phyloP scores from a whole-genome alignment of 2,888 invertebrate species.

The Macrophya alboannulata region DNA sequence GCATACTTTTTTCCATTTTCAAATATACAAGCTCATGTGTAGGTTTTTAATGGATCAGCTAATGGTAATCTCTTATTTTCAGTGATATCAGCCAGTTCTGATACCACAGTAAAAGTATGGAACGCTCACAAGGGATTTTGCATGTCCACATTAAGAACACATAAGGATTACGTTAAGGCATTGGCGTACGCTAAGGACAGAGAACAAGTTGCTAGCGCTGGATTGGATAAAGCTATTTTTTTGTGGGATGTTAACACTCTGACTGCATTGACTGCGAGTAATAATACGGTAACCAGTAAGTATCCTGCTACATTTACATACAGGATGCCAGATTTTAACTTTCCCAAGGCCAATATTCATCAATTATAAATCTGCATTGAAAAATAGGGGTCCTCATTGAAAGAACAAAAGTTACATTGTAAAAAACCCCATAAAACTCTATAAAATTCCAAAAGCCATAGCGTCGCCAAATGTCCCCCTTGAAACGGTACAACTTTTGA shows the following conservation, averaged over 20 bases:
- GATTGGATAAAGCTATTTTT: conserved; percentile 97
- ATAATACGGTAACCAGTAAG: conserved; percentile 98
- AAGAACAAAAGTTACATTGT: too few relatives aligned
- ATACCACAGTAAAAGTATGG: conserved; percentile 99
- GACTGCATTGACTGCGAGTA: conserved; percentile 98
- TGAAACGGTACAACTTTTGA: too few relatives aligned
- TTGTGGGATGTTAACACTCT: conserved; percentile 99
- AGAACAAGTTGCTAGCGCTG: conserved; percentile 98
- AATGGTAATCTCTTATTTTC: conserved; percentile 54
- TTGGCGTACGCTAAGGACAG: conserved; percentile 98
- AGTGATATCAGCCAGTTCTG: conserved; percentile 99
- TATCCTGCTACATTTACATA: conserved; percentile 55
- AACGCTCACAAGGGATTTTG: conserved; percentile 99
- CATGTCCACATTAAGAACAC: conserved; percentile 98
- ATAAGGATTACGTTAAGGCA: conserved; percentile 99
- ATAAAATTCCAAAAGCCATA: too few relatives aligned
- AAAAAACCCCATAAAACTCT: too few relatives aligned
- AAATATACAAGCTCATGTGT: too few relatives aligned
- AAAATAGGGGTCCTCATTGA: too few relatives aligned
- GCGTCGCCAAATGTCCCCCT: too few relatives aligned
- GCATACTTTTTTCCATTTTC: conserved; percentile 67
- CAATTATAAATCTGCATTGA: too few relatives aligned
- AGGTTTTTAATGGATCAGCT: too few relatives aligned
- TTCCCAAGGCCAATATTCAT: too few relatives aligned
- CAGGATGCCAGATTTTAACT: too few relatives aligned